A percentile compares a stretch with the other conserved stretches of the same genome.
These are phyloP conservation scores for Galerucella pusilla DNA, from an alignment of 2,888 invertebrate genomes.

Conservation along the genomic window DNA sequence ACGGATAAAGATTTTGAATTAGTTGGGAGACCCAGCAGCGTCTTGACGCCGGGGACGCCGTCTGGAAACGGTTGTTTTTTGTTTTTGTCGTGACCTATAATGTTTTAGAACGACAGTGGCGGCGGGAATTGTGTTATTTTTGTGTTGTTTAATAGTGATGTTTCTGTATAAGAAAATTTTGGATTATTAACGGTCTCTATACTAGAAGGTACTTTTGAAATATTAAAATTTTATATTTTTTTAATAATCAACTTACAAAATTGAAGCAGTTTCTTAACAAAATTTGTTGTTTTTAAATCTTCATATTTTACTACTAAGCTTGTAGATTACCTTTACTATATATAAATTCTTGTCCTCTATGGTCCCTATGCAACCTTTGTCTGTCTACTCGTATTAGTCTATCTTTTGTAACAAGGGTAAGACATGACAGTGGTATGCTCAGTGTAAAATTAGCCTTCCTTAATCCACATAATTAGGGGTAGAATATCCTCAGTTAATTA, in stretches of 20 bases:
- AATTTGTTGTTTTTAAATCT: too few species aligned
- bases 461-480: too few species aligned
- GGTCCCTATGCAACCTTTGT: too few species aligned
- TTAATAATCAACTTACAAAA: neutral
- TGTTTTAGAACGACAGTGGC: slow-evolving; percentile 7
- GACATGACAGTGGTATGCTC: too few species aligned
- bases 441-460: too few species aligned
- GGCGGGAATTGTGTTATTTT: neutral
- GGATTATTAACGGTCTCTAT: neutral
- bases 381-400: too few species aligned
- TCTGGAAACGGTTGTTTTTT: slow-evolving; percentile 4
- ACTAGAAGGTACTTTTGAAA: neutral
- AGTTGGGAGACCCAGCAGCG: slow-evolving; percentile 18
- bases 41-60: slow-evolving; percentile 10
- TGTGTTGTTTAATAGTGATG: neutral
- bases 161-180: neutral
- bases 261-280: neutral
- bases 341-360: too few species aligned
- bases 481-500: too few species aligned
- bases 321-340: too few species aligned
- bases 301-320: too few species aligned
- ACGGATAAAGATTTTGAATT: slow-evolving; percentile 11
- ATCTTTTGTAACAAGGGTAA: too few species aligned
- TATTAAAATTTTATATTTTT: neutral
- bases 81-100: neutral